phyloP scores from a whole-genome alignment of 2,113 vertebrate species.

The Turdus rufiventris region DNA sequence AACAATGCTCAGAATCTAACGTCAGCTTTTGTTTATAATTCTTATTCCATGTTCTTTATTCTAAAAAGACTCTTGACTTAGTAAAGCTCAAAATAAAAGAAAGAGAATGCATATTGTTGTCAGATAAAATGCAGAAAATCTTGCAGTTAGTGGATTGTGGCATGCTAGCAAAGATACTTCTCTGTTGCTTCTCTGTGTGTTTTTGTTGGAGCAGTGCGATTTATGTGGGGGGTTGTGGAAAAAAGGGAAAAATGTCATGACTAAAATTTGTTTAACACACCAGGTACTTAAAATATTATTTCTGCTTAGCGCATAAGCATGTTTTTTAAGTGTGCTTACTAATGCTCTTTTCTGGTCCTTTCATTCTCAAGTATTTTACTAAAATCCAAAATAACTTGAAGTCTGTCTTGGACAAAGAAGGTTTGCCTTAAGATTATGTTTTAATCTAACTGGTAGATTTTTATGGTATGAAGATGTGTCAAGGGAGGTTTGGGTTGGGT shows the following conservation, averaged over 20 bases:
- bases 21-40: background rate
- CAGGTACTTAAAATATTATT: background rate
- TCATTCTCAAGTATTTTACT: background rate
- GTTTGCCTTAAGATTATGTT: background rate
- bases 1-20: background rate
- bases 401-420: background rate
- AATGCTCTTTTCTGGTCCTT: background rate
- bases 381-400: background rate
- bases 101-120: background rate
- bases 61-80: background rate
- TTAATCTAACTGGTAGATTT: background rate
- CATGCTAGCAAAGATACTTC: background rate
- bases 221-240: background rate
- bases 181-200: background rate
- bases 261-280: background rate
- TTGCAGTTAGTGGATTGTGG: background rate
- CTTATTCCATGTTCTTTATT: background rate
- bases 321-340: background rate
- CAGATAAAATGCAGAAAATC: background rate
- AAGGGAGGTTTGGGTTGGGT: background rate
- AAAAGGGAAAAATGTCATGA: background rate
- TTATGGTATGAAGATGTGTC: background rate
- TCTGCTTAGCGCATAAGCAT: background rate
- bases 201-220: background rate
- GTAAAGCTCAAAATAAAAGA: background rate